Conservation (phyloP, 1,140 invertebrate genomes). For the Macrobrachium nipponense region DNA sequence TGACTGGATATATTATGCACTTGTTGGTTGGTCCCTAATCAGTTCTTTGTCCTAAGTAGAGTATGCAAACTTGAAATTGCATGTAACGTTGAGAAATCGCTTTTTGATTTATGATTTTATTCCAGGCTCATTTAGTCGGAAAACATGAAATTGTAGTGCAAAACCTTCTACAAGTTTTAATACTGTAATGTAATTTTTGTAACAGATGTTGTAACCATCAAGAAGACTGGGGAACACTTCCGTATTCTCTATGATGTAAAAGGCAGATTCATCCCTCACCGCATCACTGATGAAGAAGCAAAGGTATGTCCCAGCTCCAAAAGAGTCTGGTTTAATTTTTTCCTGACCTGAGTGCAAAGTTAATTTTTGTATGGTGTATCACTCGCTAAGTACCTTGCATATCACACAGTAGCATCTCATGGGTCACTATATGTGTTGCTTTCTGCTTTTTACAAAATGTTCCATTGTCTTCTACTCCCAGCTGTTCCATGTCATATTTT, state of each 20-base stretch:
- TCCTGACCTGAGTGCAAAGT: background rate
- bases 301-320: constrained; percentile 76
- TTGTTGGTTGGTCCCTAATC: too few relatives aligned
- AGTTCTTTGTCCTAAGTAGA: too few relatives aligned
- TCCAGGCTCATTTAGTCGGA: background rate
- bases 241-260: constrained; percentile 99
- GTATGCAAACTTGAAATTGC: too few relatives aligned
- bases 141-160: too few relatives aligned
- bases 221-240: constrained; percentile 98
- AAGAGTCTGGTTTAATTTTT: too few relatives aligned
- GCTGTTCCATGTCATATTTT: too few relatives aligned
- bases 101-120: too few relatives aligned
- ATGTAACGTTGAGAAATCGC: too few relatives aligned
- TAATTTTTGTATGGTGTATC: background rate
- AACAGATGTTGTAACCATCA: constrained; percentile 97
- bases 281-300: constrained; percentile 96
- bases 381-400: background rate
- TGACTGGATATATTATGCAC: background rate
- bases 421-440: too few relatives aligned
- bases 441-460: too few relatives aligned
- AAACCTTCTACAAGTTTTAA: background rate
- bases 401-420: too few relatives aligned
- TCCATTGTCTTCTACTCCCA: too few relatives aligned
- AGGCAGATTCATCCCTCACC: constrained; percentile 96
- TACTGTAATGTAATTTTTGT: constrained; percentile 67